Conservation (phyloP, 2,113 vertebrate genomes). For the Aepyceros melampus region DNA sequence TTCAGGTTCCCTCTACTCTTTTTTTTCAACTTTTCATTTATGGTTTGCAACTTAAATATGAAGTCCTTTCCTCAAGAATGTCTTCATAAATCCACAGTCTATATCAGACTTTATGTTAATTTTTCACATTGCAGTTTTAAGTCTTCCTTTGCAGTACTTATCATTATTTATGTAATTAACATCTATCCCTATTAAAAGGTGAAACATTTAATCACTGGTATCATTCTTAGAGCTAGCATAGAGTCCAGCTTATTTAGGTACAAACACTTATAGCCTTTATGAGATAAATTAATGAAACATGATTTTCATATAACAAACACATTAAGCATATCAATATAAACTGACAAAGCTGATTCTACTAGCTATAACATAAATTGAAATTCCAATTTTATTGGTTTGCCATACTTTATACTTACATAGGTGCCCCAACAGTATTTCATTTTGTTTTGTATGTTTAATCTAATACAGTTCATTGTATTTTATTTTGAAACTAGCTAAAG, state of each 20-base stretch:
- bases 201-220: not conserved
- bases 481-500: not conserved
- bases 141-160: not conserved
- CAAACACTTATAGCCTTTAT: not conserved
- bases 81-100: not conserved
- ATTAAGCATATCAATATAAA: not conserved
- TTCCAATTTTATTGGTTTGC: not conserved
- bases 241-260: not conserved
- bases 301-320: not conserved
- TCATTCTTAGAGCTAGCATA: not conserved
- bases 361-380: not conserved
- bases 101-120: not conserved
- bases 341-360: not conserved
- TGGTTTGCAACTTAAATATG: not conserved
- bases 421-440: not conserved
- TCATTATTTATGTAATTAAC: not conserved
- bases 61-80: not conserved
- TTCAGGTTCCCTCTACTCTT: not conserved
- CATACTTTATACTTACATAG: not conserved
- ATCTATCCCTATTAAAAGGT: not conserved
- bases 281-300: not conserved
- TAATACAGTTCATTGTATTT: not conserved
- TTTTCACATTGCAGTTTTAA: not conserved
- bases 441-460: not conserved
- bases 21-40: not conserved